A percentile compares a stretch with the other conserved stretches of the same genome.
phyloP scores from a whole-genome alignment of 2,888 invertebrate genomes.

The Fabriciana adippe region DNA sequence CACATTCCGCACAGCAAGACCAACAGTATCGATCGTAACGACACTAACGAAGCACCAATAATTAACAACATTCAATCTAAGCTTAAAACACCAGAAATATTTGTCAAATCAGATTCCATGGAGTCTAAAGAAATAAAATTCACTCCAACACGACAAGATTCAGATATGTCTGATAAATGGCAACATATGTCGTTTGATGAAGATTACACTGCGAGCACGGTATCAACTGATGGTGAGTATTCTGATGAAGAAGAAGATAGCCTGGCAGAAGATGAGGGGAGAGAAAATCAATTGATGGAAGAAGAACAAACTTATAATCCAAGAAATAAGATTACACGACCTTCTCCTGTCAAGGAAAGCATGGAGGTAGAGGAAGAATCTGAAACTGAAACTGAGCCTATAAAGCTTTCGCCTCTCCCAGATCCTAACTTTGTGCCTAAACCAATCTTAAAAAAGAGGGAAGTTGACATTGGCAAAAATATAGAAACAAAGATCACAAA shows the following conservation, averaged over 20 bases:
- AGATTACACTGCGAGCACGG: conserved; percentile 85
- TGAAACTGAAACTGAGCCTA: conserved; percentile 82
- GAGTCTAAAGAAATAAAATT: conserved; percentile 52
- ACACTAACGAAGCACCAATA: conserved; percentile 31
- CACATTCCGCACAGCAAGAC: conserved; percentile 66
- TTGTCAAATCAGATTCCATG: conserved; percentile 63
- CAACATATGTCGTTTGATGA: conserved; percentile 79
- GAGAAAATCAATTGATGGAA: conserved; percentile 62
- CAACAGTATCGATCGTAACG: conserved; percentile 44
- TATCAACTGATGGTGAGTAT: conserved; percentile 76
- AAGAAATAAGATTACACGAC: conserved; percentile 72
- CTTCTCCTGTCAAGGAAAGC: conserved; percentile 55
- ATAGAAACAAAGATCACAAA: conserved; percentile 41
- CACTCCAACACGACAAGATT: conserved; percentile 50
- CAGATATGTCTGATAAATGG: conserved; percentile 69
- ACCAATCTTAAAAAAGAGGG: conserved; percentile 88
- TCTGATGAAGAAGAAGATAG: conserved; percentile 66
- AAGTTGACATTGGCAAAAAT: conserved; percentile 53
- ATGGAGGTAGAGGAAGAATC: conserved; percentile 77
- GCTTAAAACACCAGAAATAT: conserved; percentile 55
- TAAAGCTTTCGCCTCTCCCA: conserved; percentile 84
- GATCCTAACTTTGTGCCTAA: conserved; percentile 89
- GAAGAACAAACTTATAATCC: conserved; percentile 88
- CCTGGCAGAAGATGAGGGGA: conserved; percentile 61
- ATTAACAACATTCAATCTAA: conserved; percentile 34